Conservation (phyloP, 2,113 vertebrate genomes). For the Notiomystis cincta region DNA sequence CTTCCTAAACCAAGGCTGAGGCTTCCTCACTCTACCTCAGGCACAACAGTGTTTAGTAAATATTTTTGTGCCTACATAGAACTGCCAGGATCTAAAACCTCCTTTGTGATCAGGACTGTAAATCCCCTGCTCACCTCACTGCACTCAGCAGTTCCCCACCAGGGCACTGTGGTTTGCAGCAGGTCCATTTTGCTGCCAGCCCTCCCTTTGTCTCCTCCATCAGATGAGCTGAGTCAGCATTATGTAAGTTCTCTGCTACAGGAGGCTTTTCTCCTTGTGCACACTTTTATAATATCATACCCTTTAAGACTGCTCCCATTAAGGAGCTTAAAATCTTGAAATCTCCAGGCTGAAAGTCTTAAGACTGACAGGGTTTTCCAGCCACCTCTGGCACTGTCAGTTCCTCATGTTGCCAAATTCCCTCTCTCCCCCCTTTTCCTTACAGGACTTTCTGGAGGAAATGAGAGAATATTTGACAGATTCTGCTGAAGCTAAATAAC, state of each 20-base stretch:
- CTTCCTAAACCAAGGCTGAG: not conserved
- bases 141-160: not conserved
- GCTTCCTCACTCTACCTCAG: accelerated
- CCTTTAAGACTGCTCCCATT: not conserved
- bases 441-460: not conserved
- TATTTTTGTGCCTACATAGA: not conserved
- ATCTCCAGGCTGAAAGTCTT: not conserved
- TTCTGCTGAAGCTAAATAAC: not conserved
- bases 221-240: not conserved
- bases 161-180: not conserved
- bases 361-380: not conserved
- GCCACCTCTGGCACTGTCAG: not conserved
- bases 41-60: accelerated
- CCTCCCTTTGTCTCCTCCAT: not conserved
- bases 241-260: not conserved
- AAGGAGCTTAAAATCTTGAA: not conserved
- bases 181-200: not conserved
- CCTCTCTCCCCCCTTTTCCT: not conserved
- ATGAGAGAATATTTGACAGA: not conserved
- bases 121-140: not conserved
- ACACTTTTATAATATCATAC: not conserved
- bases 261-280: not conserved
- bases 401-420: not conserved
- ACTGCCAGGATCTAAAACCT: not conserved
- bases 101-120: not conserved